Evolutionary conservation across 1,140 invertebrate species (phyloP), one percentile per base, ranked within the genome.

Genomic region (Musca vetustissima): DNA sequence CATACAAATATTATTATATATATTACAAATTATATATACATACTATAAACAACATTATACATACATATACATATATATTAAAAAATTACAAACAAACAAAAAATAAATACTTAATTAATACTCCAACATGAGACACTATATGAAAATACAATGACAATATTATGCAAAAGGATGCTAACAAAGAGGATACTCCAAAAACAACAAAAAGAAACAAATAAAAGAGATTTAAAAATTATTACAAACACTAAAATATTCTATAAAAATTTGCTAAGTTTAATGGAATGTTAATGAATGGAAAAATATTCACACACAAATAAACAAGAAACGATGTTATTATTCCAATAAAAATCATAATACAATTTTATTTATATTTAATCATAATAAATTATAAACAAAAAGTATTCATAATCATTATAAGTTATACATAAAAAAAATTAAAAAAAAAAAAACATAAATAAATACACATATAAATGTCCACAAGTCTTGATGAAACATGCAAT

Each of bases 101-200:
- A n/a, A n/a, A 55, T 14, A 1, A 59, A 59, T n/a, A n/a, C n/a
- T 49, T 24, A 61, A 61, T 36, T 43, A 25, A 61, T 61, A 61
- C 57, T 61, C 28, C 57, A 61, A 61, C 57, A 61, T 61, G 57
- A 61, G 57, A 61, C 57, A 61, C 57, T 19, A 17, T 61, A 61
- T 61, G 15, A 36, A 61, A 61, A 61, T 61, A 61, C 57, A 28
- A 61, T 61, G 57, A 61, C 57, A 61, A 61, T 61, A 61, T 59
- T 36, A 28, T 61, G 17, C n/a, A 61, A 61, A 61, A 43, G 36
- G 19, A 61, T 9, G 36, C n/a, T 43, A 43, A 43, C 36, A 43
- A 43, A 43, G 36, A 43, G 36, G 36, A 43, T 43, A 43, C 36
- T 43, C 17, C n/a, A 43, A 61, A 57, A 59, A 59, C 21, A 22